Percentiles rank a stretch among this genome's conserved stretches.
Conservation (phyloP, 2,797 vertebrate genomes). For the Eremophila alpestris region DNA sequence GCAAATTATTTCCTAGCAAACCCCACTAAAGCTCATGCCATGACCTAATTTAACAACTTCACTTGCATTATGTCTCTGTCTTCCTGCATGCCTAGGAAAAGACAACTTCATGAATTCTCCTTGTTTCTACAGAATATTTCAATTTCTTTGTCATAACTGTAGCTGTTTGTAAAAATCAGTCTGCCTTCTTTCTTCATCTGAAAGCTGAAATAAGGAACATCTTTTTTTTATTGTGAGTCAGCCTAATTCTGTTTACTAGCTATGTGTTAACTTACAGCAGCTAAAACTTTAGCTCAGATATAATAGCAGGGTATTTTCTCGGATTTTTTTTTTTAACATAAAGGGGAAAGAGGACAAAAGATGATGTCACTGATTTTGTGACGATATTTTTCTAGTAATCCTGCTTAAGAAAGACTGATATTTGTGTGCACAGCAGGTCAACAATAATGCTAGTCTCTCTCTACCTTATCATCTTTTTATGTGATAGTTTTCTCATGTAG, state of each 20-base stretch:
- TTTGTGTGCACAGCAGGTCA: neutral
- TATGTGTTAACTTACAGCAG: neutral
- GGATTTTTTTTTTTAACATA: neutral
- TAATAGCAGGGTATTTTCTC: neutral
- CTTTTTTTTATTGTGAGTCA: neutral
- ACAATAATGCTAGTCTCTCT: neutral
- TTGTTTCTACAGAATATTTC: neutral
- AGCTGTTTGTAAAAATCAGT: neutral
- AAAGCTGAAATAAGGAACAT: constrained; percentile 3
- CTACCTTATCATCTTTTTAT: neutral
- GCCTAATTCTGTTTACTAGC: neutral
- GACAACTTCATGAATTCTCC: neutral
- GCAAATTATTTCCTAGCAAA: constrained; percentile 52
- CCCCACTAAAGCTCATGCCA: neutral
- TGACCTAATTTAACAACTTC: constrained; percentile 25
- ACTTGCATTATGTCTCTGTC: neutral
- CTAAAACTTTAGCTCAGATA: neutral
- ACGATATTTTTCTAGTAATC: neutral
- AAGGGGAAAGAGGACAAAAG: neutral
- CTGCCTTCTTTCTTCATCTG: neutral
- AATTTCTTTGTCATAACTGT: neutral
- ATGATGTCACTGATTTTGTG: neutral
- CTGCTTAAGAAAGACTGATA: neutral
- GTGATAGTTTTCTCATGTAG: neutral
- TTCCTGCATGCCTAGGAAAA: neutral